A percentile compares a stretch with the other conserved stretches of the same genome.
phyloP scores from a whole-genome alignment of 2,888 invertebrate species.

The Spicauda simplicius region DNA sequence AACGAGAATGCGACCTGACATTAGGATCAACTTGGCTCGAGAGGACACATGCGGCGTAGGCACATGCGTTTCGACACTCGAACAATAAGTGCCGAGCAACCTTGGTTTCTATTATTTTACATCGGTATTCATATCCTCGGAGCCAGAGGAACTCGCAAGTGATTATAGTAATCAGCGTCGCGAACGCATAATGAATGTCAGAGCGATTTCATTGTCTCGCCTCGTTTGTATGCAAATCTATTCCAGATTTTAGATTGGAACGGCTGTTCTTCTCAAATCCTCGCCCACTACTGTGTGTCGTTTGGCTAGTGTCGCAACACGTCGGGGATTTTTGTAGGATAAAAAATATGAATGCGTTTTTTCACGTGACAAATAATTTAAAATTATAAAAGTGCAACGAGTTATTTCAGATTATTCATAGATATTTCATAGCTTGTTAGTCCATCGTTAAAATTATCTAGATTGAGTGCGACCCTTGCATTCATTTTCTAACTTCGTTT shows the following conservation, averaged over 20 bases:
- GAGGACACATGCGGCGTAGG: slow-evolving; percentile 26
- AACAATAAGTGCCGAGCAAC: slow-evolving; percentile 17
- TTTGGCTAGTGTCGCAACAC: slow-evolving; percentile 5
- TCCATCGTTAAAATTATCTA: too few species aligned
- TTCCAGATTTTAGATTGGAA: slow-evolving; percentile 56
- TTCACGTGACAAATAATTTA: too few species aligned
- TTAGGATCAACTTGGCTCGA: slow-evolving; percentile 8
- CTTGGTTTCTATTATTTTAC: slow-evolving; percentile 33
- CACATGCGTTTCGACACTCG: slow-evolving; percentile 10
- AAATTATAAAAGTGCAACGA: too few species aligned
- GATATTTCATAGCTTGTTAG: too few species aligned
- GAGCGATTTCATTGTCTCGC: slow-evolving; percentile 60
- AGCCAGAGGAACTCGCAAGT: slow-evolving; percentile 27
- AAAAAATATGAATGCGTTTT: background rate
- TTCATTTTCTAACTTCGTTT: too few species aligned
- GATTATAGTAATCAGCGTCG: slow-evolving; percentile 47
- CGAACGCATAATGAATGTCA: slow-evolving; percentile 54
- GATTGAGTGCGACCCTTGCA: too few species aligned
- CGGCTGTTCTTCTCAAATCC: slow-evolving; percentile 36
- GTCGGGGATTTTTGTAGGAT: background rate
- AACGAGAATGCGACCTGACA: slow-evolving; percentile 5
- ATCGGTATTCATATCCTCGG: slow-evolving; percentile 33
- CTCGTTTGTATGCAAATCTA: slow-evolving; percentile 61
- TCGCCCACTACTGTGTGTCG: slow-evolving; percentile 39
- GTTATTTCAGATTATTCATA: too few species aligned